Conservation (phyloP, 2,888 invertebrate genomes). For the Tenthredo livida region DNA sequence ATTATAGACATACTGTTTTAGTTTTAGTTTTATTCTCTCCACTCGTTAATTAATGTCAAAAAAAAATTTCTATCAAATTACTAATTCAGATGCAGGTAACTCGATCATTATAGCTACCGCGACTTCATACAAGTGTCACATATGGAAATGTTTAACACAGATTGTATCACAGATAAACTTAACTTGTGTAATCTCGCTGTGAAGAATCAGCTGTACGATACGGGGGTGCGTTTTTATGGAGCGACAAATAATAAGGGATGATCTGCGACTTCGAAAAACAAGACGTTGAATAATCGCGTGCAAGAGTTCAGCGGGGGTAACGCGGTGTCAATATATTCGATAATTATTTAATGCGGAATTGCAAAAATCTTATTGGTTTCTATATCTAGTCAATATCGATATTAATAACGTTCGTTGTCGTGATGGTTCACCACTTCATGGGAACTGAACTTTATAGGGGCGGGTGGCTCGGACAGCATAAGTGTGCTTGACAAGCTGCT, state of each 20-base stretch:
- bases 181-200: constrained; percentile 1
- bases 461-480: constrained; percentile 11
- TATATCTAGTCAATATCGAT: neutral
- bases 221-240: constrained; percentile 34
- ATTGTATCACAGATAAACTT: constrained; percentile 32
- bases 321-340: neutral
- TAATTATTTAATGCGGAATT: neutral
- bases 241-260: neutral
- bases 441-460: constrained; percentile 33
- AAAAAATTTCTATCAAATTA: neutral
- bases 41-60: neutral
- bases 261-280: neutral
- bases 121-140: neutral
- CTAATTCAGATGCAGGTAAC: neutral
- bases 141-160: neutral
- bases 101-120: neutral
- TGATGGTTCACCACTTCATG: constrained; percentile 9
- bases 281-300: neutral
- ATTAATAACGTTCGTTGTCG: neutral
- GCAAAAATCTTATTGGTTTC: neutral
- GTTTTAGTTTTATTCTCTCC: neutral
- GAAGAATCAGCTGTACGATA: constrained; percentile 5
- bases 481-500: constrained; percentile 38
- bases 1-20: constrained; percentile 8
- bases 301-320: neutral